Evolutionary conservation across 2,113 vertebrate species (phyloP).

Genomic region (Cathartes aura): DNA sequence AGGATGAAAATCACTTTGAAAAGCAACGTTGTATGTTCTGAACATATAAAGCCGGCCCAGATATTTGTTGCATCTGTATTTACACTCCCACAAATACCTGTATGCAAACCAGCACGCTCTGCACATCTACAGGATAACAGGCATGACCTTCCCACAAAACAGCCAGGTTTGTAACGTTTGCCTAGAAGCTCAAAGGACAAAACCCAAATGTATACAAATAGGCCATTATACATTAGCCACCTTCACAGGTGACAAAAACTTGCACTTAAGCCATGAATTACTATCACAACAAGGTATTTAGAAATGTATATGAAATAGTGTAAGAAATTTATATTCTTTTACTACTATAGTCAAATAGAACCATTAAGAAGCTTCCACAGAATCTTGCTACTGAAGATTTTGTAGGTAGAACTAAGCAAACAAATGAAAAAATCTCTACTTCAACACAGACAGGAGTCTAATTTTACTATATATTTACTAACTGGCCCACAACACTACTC

Average conservation of each 20-base stretch:
- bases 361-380: neutral
- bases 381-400: neutral
- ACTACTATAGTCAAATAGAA: neutral
- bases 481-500: neutral
- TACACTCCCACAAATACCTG: neutral
- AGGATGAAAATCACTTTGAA: neutral
- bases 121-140: accelerated
- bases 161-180: neutral
- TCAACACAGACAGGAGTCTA: neutral
- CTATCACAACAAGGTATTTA: neutral
- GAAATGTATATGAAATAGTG: neutral
- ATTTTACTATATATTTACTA: neutral
- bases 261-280: neutral
- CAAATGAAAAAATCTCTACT: neutral
- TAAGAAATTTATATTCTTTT: neutral
- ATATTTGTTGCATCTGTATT: neutral
- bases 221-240: accelerated
- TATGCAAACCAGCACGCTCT: accelerated
- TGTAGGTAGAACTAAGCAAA: neutral
- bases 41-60: neutral
- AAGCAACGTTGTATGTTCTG: neutral
- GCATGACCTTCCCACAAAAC: accelerated
- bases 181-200: neutral
- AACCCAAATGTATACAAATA: accelerated
- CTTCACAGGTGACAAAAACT: neutral